These are phyloP conservation scores for Brienomyrus longianalis DNA, from an alignment of 2,113 vertebrate species.

Conservation along the genomic window DNA sequence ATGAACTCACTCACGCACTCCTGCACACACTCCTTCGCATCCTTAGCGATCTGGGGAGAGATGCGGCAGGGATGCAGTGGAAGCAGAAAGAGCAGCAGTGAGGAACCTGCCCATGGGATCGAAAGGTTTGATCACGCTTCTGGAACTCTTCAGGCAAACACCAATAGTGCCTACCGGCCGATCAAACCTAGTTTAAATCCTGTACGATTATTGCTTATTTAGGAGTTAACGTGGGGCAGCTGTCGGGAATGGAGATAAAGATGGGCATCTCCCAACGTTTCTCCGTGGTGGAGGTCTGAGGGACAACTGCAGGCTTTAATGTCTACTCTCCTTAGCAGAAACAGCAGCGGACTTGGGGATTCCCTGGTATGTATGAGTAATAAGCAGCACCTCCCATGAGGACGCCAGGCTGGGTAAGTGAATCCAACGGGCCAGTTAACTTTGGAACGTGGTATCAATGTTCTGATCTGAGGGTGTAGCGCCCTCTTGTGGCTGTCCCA, in stretches of 20 bases:
- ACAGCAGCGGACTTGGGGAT: background rate
- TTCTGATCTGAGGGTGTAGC: background rate
- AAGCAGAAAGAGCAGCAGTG: background rate
- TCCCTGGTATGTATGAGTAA: background rate
- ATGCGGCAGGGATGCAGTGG: background rate
- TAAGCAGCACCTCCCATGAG: background rate
- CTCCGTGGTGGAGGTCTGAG: background rate
- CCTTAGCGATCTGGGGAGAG: slow-evolving; percentile 84
- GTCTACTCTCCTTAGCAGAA: background rate
- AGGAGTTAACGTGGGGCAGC: background rate
- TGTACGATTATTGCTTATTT: background rate
- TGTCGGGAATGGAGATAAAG: background rate
- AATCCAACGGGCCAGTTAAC: background rate
- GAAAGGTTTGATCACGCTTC: background rate
- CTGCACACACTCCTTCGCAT: slow-evolving; percentile 96
- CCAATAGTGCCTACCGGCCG: background rate
- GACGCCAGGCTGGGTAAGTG: background rate
- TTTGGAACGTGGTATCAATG: background rate
- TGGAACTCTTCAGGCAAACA: background rate
- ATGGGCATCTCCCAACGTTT: background rate
- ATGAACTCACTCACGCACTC: slow-evolving; percentile 99
- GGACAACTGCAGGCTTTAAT: background rate
- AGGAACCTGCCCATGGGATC: background rate
- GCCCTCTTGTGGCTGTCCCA: background rate
- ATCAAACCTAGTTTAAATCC: background rate